Conservation (phyloP, 2,113 vertebrate genomes). For the Paramisgurnus dabryanus region DNA sequence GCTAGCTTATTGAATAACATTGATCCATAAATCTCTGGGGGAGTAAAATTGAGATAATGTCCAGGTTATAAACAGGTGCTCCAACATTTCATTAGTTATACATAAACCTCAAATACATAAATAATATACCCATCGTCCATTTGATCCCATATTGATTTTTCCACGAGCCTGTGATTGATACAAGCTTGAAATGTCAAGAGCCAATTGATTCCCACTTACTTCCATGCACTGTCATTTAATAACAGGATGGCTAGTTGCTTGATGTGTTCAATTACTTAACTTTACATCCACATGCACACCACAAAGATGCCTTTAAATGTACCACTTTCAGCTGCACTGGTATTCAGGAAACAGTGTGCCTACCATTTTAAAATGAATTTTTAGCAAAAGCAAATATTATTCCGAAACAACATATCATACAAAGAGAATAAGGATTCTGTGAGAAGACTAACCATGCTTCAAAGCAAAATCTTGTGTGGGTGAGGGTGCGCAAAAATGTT, state of each 20-base stretch:
- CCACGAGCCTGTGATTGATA: slow-evolving; percentile 74
- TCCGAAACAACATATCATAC: slow-evolving; percentile 5
- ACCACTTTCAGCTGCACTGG: neutral
- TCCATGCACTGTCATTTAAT: slow-evolving; percentile 48
- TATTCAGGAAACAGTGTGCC: neutral
- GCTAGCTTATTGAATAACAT: neutral
- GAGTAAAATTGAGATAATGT: neutral
- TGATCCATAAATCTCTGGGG: neutral
- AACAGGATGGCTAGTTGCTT: slow-evolving; percentile 24
- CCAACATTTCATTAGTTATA: slow-evolving; percentile 63
- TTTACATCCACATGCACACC: neutral
- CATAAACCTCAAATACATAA: slow-evolving; percentile 62
- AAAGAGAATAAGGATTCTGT: neutral
- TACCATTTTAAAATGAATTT: neutral
- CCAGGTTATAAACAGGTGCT: slow-evolving; percentile 14
- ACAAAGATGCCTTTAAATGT: neutral
- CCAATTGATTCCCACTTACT: slow-evolving; percentile 61
- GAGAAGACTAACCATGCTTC: slow-evolving; percentile 20
- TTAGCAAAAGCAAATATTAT: neutral
- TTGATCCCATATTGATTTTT: slow-evolving; percentile 71
- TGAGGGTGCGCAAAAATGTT: neutral
- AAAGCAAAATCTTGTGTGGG: neutral
- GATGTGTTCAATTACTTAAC: neutral
- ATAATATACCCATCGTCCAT: slow-evolving; percentile 70
- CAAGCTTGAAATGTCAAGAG: slow-evolving; percentile 73